Base-by-base conservation (phyloP, 2,888 invertebrate species). In the Trachelus troglodyta region DNA sequence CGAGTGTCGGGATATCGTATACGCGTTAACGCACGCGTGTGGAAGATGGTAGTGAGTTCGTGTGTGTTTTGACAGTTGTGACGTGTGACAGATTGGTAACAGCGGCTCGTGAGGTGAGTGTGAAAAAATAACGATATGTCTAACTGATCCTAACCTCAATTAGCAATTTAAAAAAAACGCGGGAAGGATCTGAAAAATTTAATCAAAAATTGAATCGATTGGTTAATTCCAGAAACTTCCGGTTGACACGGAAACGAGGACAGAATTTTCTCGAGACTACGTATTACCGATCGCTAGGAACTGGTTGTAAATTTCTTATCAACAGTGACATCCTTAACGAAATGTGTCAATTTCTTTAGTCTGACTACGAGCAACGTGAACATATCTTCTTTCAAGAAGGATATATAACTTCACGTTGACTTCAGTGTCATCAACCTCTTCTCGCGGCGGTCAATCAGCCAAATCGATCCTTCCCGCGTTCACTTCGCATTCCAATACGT, bases 21-120 rank as follows among this genome's bases (percentile, higher is more conserved):
- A 69, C 76, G 76, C 69, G 68, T 73, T 56, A 56, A 56, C 69
- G 74, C 77, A 75, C 77, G 71, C 74, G 76, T 80, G 82, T 81
- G 79, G 85, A 86, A 87, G 82, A 89, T 88, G 88, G 85, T 86
- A 87, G 88, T 88, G 86, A 86, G 86, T 84, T 87, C 85, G 84
- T 81, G 85, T 87, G 89, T 87, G 85, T 85, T 88, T 88, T 88
- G 88, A 89, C 87, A 83, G 86, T 87, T 88, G 79, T 83, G 81
- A 56, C 79, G 85, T 82, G 85, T 81, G 74, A 82, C 81, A 69
- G 78, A 71, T 34, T 34, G 69, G 78, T 76, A 76, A 76, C 40
- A 73, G 76, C 76, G 75, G 77, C 68, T 69, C 78, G 76, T 69
- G 34, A 81, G 81, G 81, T 82, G 81, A 81, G 82, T 82, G 81